Percentiles rank a stretch among this genome's conserved stretches.
Conservation (phyloP, 2,113 vertebrate species). For the Syngnathoides biaculeatus region DNA sequence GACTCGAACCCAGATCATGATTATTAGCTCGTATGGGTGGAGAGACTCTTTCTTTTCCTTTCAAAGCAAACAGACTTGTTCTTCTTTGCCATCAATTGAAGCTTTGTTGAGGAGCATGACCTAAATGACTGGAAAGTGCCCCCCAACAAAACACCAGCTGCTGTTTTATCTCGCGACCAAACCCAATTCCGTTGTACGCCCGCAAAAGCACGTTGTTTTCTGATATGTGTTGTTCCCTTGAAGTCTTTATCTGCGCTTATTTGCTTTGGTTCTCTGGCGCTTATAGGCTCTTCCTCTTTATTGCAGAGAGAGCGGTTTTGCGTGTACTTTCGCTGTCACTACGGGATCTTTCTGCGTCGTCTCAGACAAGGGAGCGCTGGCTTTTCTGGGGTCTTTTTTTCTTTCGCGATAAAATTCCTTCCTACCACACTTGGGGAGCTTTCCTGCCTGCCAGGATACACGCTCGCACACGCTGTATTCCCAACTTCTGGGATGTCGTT, state of each 20-base stretch:
- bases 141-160: neutral
- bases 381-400: slow-evolving; percentile 9
- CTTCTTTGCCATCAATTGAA: neutral
- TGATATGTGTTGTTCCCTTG: slow-evolving; percentile 13
- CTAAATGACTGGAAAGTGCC: neutral
- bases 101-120: neutral
- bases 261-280: slow-evolving; percentile 48
- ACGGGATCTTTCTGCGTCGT: slow-evolving; percentile 9
- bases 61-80: neutral
- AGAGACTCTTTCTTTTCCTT: neutral
- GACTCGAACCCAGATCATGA: too few species aligned
- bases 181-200: neutral
- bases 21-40: neutral
- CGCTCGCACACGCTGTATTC: slow-evolving; percentile 50
- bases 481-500: slow-evolving; percentile 55
- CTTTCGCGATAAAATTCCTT: slow-evolving; percentile 1
- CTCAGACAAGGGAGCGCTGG: slow-evolving; percentile 10
- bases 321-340: slow-evolving; percentile 1
- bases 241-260: slow-evolving; percentile 16
- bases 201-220: slow-evolving; percentile 5
- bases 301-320: slow-evolving; percentile 17
- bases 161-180: neutral
- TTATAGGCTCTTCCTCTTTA: slow-evolving; percentile 24
- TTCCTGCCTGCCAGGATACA: slow-evolving; percentile 70
- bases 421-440: slow-evolving; percentile 41